Evolutionary conservation across 2,113 vertebrate genomes (phyloP), one percentile per base, ranked within the genome.

Genomic region (Xiphophorus couchianus): DNA sequence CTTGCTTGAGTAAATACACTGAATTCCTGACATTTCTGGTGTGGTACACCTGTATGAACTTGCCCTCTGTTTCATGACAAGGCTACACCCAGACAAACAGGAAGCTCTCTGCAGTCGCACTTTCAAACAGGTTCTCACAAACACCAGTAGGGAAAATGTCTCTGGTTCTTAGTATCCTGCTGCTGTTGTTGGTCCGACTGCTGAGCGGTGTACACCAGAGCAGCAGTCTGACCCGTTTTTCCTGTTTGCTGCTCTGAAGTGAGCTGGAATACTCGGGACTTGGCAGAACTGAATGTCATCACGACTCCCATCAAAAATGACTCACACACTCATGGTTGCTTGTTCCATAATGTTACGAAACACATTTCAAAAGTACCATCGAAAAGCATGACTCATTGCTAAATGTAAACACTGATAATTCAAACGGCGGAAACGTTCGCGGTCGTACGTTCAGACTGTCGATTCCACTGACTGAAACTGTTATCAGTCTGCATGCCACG

Each of bases 151-250:
- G 30, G 27, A 11, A 29, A 74, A 54, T 0, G 7, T 29, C 14
- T 28, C 58, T 12, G 62, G 63, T 58, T 79, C 48, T 27, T 62
- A 68, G 84, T 68, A 12, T 86, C 75, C 9, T 13, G 74, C 74
- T 63, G 28, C 28, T 28, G 28, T 1, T 28, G 28, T 11, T 27
- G 61, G 51, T 39, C 64, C 27, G 22, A 29, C 44, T 70, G 35
- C 29, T 33, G 54, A 44, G n/a, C 14, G 35, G 15, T 3, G 17
- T 15, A 7, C 30, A 60, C 19, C 5, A 12, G 35, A 65, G 62
- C 3, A 72, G 80, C 71, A 14, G 69, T 82, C 74, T 22, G 33
- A 92, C 92, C 87, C 12, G 90, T 81, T 88, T 71, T 64, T 65
- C 83, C 42, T 63, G 79, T 75, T 74, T 35, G 1, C 0, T 13